Conservation (phyloP, 2,797 vertebrate genomes). For the Hypotaenidia philippensis region DNA sequence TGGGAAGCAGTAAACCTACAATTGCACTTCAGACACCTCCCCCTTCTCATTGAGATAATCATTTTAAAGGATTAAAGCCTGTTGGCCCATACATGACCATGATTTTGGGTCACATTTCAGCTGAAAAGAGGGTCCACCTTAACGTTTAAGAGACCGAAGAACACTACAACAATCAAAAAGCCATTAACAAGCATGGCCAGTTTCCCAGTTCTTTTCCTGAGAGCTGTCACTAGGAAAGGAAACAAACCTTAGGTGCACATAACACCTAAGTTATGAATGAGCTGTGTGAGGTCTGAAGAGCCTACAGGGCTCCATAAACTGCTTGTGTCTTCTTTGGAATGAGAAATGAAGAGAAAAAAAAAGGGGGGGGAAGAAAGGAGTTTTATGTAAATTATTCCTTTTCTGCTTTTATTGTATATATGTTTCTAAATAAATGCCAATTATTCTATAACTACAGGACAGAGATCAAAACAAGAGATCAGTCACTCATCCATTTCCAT, state of each 20-base stretch:
- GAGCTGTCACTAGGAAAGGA: not conserved
- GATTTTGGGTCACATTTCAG: not conserved
- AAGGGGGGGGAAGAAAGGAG: not conserved
- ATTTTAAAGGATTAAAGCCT: not conserved
- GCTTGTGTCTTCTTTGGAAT: not conserved
- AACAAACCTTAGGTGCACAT: not conserved
- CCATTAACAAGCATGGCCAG: not conserved
- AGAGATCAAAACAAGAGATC: conserved; percentile 31
- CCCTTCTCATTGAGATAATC: not conserved
- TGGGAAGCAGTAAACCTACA: not conserved
- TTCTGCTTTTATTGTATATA: conserved; percentile 9
- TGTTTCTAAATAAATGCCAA: conserved; percentile 41
- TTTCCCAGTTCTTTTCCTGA: not conserved
- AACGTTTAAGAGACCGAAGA: not conserved
- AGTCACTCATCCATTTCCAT: not conserved
- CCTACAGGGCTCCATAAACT: not conserved
- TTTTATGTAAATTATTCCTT: not conserved
- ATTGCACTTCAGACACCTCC: not conserved
- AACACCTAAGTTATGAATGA: not conserved
- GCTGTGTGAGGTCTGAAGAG: not conserved
- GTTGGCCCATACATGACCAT: not conserved
- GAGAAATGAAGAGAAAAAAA: not conserved
- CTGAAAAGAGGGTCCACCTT: not conserved
- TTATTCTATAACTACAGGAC: not conserved
- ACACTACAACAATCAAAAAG: not conserved